Evolutionary conservation across 1,140 invertebrate genomes (phyloP), one percentile per base, ranked within the genome.

Genomic region (Ceratina japonica): DNA sequence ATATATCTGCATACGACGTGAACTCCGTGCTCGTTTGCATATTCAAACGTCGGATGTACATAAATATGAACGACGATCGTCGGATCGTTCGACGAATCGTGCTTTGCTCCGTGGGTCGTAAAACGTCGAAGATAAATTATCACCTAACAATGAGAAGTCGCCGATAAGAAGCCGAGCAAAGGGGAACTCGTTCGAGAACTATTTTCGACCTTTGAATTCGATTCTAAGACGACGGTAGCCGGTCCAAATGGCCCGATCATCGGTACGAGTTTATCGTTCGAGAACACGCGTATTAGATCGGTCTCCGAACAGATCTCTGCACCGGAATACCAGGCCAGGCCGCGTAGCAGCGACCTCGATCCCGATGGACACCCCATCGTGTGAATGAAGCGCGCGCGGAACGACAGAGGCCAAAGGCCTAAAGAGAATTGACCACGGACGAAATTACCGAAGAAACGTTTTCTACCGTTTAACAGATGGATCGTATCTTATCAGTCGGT

Each of bases 261-360:
- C 52, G 58, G 44, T 61, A 77, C 37, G 18, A 22, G 65, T 49
- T 72, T n/a, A 61, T 64, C 44, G 15, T 12, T 62, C 59, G 24
- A 49, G 65, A 52, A 56, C 75, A 20, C 74, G 54, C 15, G 22
- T 22, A 58, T 59, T 52, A 49, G 52, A 82, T 52, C 58, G 75
- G 27, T 5, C 27, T 69, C 44, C 58, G 63, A 56, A 44, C 31
- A 49, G 58, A 78, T 37, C 62, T 37, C 62, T 61, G 31, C 20
- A 54, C 44, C 69, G 65, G 27, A 82, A 83, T 83, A 74, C 80
- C 80, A 83, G 82, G 75, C 54, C 82, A 83, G 82, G 75, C 59
- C 82, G 71, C 22, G 64, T 44, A 70, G 71, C 63, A 70, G 71
- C 63, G 81, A 83, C 79, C 81, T 83, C 81, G 79, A 83, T 83